A percentile compares a stretch with the other conserved stretches of the same genome.
phyloP scores from a whole-genome alignment of 92 coral and sea anemone genomes.

The Phenganax marumi region DNA sequence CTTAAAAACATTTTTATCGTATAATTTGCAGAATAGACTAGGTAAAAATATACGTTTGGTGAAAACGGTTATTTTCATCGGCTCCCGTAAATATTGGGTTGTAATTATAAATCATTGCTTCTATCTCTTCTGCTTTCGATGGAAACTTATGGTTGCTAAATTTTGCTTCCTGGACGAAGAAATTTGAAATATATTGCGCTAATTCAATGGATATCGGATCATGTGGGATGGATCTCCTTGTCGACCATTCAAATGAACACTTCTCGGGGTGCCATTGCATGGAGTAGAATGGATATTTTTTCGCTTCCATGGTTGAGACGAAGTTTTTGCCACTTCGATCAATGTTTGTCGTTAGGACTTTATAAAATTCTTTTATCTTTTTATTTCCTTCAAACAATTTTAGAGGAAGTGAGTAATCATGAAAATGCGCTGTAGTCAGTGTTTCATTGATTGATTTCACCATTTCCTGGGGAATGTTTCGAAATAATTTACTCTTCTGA shows the following conservation, averaged over 20 bases:
- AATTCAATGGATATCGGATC: constrained; percentile 18
- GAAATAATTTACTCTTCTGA: constrained; percentile 59
- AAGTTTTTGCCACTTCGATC: constrained; percentile 65
- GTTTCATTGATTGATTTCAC: constrained; percentile 43
- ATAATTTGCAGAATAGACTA: no score
- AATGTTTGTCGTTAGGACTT: constrained; percentile 67
- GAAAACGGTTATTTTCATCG: no score
- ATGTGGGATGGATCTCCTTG: not conserved
- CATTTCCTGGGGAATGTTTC: constrained; percentile 53
- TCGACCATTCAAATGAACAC: constrained; percentile 37
- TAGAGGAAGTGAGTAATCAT: constrained; percentile 52
- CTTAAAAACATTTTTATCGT: no score
- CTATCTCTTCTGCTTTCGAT: constrained; percentile 63
- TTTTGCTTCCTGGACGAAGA: constrained; percentile 58
- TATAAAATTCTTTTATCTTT: constrained; percentile 47
- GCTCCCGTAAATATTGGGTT: constrained; percentile 64
- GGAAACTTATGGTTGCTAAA: constrained; percentile 66
- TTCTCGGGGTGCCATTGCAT: constrained; percentile 56
- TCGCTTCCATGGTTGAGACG: constrained; percentile 79
- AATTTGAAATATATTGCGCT: constrained; percentile 36
- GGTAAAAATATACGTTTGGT: no score
- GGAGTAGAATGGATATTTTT: constrained; percentile 45
- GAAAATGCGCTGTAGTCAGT: constrained; percentile 65
- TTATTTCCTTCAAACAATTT: constrained; percentile 55
- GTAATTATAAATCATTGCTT: constrained; percentile 76